phyloP scores from a whole-genome alignment of 2,797 vertebrate species.

The Lacerta agilis region DNA sequence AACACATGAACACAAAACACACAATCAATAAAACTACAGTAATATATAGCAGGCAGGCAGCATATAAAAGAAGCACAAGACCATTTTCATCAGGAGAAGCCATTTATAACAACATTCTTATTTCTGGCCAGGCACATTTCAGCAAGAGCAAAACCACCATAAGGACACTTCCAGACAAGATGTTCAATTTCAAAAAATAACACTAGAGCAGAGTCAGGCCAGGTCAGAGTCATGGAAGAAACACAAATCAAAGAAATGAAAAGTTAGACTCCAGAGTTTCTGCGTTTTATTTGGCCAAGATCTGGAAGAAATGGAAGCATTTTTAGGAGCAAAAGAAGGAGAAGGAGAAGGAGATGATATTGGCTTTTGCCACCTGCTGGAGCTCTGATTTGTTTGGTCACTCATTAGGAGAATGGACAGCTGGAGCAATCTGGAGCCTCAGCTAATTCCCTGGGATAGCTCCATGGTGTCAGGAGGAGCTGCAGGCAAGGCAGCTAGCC shows the following conservation, averaged over 20 bases:
- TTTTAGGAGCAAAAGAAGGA: neutral
- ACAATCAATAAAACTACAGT: neutral
- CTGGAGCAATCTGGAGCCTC: neutral
- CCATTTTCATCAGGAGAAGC: neutral
- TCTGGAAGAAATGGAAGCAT: neutral
- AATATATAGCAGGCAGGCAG: neutral
- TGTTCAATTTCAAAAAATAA: neutral
- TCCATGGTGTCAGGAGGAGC: neutral
- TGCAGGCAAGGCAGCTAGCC: neutral
- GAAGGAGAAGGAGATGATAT: no score
- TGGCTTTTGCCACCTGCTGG: neutral
- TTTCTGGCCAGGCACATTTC: neutral
- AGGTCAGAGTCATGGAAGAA: neutral
- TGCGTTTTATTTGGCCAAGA: neutral
- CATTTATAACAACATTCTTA: neutral
- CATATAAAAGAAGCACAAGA: neutral
- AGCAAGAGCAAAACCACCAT: neutral
- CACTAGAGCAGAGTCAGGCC: neutral
- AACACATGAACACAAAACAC: neutral
- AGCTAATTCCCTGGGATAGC: neutral
- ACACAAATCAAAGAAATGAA: neutral
- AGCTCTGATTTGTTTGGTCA: neutral
- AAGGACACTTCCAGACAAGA: neutral
- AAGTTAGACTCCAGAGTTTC: no score
- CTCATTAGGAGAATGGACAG: neutral